phyloP scores from a whole-genome alignment of 2,888 invertebrate species.

The Drosophila stalkeri region DNA sequence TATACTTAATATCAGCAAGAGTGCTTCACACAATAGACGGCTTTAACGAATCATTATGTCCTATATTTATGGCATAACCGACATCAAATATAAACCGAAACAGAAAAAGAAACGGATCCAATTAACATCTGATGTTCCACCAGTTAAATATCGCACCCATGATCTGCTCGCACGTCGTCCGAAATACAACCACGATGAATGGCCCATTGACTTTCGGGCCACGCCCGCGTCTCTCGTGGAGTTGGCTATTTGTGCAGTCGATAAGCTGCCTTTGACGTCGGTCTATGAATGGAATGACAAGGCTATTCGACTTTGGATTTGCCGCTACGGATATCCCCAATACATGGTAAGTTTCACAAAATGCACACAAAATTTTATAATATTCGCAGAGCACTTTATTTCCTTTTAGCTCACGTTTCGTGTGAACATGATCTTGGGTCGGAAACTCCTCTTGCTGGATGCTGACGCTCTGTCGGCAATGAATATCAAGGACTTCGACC shows the following conservation, averaged over 20 bases:
- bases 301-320: constrained; percentile 86
- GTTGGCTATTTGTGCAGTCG: constrained; percentile 80
- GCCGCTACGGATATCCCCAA: constrained; percentile 85
- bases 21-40: background rate
- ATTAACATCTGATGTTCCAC: constrained; percentile 1
- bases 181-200: constrained; percentile 52
- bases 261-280: constrained; percentile 83
- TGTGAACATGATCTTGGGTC: constrained; percentile 85
- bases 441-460: constrained; percentile 85
- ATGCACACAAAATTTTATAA: background rate
- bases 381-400: background rate
- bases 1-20: background rate
- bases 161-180: constrained; percentile 18
- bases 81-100: constrained; percentile 55
- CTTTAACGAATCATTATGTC: constrained; percentile 39
- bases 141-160: constrained; percentile 40
- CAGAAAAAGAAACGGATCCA: background rate
- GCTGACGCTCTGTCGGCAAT: constrained; percentile 85
- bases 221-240: constrained; percentile 86
- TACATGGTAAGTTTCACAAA: constrained; percentile 85
- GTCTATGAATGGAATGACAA: constrained; percentile 86
- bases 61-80: constrained; percentile 63
- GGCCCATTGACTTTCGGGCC: constrained; percentile 68
- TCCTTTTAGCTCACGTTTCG: constrained; percentile 83
- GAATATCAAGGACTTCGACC: constrained; percentile 86